Base-by-base conservation (phyloP, 2,113 vertebrate genomes). In the Mastomys coucha region DNA sequence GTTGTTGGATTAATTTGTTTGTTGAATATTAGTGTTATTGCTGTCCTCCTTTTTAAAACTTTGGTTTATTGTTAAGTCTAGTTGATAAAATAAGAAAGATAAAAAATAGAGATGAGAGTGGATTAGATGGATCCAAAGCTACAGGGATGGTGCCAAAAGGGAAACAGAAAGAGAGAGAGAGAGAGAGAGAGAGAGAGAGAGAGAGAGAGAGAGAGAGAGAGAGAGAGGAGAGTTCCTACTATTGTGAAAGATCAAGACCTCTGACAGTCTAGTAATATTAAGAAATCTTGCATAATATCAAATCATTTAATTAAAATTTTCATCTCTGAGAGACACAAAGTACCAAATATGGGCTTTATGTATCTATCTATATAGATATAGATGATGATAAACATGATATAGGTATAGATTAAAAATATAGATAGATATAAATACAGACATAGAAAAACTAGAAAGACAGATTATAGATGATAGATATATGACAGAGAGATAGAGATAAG, bases 51-150 rank as follows among this genome's bases (percentile, higher is more conserved):
- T 58, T 63, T 70, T 60, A 75, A 82, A 77, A 85, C 78, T 56
- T 94, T 70, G 13, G 5, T 90, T 90, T 96, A 36, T 81, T 6
- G 85, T 60, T 95, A 88, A 92, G 93, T 86, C 13, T 69, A 86
- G 45, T n/a, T 91, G 42, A 81, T 6, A 6, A 77, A 36, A 91
- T 13, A 80, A 84, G n/a, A 89, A 87, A 88, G n/a, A 82, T 72
- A 53, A 95, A 80, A 72, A 13, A 0, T 65, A 58, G 28, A 85
- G 51, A 72, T 49, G 87, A 39, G 36, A 42, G 4, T 42, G 70
- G 13, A 0, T n/a, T 58, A 51, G 75, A 56, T 63, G 24, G 39
- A 42, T 14, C 22, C 36, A 84, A n/a, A 26, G 8, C 42, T 49
- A 2, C 9, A 24, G 77, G 82, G 49, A 78, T 70, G 17, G 19